These are phyloP conservation scores for Salpingus planirostris DNA, from an alignment of 2,888 invertebrate species.

Conservation along the genomic window DNA sequence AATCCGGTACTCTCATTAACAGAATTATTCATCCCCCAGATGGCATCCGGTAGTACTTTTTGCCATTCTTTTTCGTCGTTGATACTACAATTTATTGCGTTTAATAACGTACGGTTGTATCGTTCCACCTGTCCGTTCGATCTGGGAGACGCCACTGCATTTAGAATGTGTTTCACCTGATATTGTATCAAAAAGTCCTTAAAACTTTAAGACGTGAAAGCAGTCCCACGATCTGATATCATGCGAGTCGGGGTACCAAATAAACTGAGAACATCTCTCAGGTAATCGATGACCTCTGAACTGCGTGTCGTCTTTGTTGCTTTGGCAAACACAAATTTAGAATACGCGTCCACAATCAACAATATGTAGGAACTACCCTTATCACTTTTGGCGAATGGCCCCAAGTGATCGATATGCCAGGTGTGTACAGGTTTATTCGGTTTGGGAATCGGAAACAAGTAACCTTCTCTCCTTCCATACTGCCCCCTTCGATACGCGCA, in stretches of 20 bases:
- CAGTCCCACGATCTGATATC: constrained; percentile 23
- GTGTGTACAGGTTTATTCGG: constrained; percentile 4
- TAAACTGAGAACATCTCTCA: no score
- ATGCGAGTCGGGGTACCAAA: constrained; percentile 21
- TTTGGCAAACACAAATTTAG: constrained; percentile 2
- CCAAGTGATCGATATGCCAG: neutral
- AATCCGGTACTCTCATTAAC: no score
- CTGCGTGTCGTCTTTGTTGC: no score
- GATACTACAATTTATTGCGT: no score
- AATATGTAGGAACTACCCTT: neutral
- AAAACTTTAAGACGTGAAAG: constrained; percentile 21
- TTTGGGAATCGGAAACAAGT: constrained; percentile 7
- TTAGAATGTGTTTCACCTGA: constrained; percentile 20
- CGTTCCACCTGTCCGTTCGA: constrained; percentile 21
- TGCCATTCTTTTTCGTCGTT: no score
- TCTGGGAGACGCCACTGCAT: constrained; percentile 18
- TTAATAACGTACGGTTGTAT: no score
- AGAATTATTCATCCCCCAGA: no score
- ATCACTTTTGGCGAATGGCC: neutral
- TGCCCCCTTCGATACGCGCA: constrained; percentile 12
- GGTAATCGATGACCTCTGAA: no score
- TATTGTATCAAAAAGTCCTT: constrained; percentile 16
- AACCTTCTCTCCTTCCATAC: constrained; percentile 2
- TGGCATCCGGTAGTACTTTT: no score
- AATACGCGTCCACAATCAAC: neutral